Percentiles rank a stretch among this genome's conserved stretches.
Evolutionary conservation across 2,113 vertebrate species (phyloP).

Genomic region (Limanda limanda): DNA sequence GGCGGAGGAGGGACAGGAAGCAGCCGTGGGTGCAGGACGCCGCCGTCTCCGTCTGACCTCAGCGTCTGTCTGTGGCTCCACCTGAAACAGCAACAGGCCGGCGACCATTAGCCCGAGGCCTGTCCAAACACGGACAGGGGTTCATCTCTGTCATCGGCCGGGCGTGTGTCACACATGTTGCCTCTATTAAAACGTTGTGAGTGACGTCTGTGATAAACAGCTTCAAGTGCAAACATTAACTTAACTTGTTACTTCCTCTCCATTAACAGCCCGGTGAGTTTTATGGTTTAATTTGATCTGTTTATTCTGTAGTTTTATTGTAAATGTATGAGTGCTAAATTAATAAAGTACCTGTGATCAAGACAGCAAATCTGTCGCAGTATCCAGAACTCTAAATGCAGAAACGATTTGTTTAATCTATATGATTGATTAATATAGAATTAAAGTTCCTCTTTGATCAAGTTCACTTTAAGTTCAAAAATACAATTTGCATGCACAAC

Average conservation of each 20-base stretch:
- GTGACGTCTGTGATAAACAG: slow-evolving; percentile 15
- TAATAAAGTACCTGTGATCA: no score
- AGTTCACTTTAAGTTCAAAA: no score
- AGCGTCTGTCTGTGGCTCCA: slow-evolving; percentile 60
- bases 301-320: background rate
- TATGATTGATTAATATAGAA: no score
- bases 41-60: slow-evolving; percentile 52
- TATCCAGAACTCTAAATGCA: no score
- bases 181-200: background rate
- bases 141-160: slow-evolving; percentile 41
- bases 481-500: no score
- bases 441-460: no score
- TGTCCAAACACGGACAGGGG: slow-evolving; percentile 53
- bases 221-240: background rate
- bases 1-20: slow-evolving; percentile 19
- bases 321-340: no score
- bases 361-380: no score
- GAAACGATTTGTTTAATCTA: no score
- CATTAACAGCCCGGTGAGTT: background rate
- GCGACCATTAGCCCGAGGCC: slow-evolving; percentile 38
- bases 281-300: background rate
- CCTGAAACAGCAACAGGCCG: slow-evolving; percentile 69
- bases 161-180: slow-evolving; percentile 26
- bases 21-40: slow-evolving; percentile 14
- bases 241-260: background rate